Conservation (phyloP, 2,797 vertebrate genomes). For the Babyrousa celebensis region DNA sequence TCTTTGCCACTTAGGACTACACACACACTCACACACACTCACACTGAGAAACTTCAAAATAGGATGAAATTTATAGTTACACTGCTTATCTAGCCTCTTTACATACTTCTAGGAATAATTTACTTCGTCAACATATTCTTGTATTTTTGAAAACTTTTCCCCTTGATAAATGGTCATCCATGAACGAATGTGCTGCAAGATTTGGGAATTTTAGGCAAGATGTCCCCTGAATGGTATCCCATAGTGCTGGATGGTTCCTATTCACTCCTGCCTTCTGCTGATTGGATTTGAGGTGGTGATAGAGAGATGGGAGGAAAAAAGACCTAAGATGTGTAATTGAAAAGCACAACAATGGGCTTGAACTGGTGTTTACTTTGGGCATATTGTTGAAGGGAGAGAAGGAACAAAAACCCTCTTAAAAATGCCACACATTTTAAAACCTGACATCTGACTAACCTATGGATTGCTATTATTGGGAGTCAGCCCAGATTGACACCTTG, state of each 20-base stretch:
- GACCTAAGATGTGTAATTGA: background rate
- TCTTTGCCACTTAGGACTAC: background rate
- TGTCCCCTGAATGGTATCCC: background rate
- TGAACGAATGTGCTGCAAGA: slow-evolving; percentile 1
- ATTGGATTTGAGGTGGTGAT: slow-evolving; percentile 22
- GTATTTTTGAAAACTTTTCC: background rate
- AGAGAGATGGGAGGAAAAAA: slow-evolving; percentile 30
- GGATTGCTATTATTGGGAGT: slow-evolving; percentile 88
- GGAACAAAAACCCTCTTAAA: slow-evolving; percentile 80
- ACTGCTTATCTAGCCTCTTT: background rate
- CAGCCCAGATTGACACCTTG: slow-evolving; percentile 87
- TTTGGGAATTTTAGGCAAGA: background rate
- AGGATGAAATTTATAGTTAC: slow-evolving; percentile 18
- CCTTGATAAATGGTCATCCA: background rate
- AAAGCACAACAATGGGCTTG: slow-evolving; percentile 65
- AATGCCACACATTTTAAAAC: slow-evolving; percentile 86
- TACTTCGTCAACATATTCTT: background rate
- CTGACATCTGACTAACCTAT: slow-evolving; percentile 86
- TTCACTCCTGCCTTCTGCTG: slow-evolving; percentile 23
- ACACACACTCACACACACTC: background rate
- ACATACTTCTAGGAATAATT: slow-evolving; percentile 35
- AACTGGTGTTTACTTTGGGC: slow-evolving; percentile 81
- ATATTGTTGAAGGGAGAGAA: slow-evolving; percentile 78
- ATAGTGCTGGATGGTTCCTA: background rate
- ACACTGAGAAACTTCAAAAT: background rate